Conservation (phyloP, 2,888 invertebrate species). For the Calliphora vomitoria region DNA sequence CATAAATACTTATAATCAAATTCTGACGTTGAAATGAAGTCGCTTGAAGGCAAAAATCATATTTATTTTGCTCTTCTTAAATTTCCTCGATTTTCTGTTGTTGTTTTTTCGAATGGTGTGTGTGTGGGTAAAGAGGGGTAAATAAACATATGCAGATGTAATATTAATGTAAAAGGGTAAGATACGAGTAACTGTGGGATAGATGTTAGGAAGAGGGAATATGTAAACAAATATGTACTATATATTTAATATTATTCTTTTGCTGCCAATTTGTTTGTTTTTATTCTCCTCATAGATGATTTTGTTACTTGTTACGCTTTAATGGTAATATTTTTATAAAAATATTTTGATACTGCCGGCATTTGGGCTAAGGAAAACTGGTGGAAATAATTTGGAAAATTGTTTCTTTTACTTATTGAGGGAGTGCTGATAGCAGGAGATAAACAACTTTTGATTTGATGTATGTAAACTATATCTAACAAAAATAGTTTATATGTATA, state of each 20-base stretch:
- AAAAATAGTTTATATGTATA: too few species aligned
- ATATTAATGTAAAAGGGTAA: conserved; percentile 21
- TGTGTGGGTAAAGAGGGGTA: background rate
- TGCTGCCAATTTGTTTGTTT: conserved; percentile 20
- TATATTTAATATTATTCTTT: background rate
- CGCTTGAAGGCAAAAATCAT: conserved; percentile 40
- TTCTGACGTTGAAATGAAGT: conserved; percentile 44
- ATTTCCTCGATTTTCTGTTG: conserved; percentile 23
- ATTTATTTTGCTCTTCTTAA: conserved; percentile 39
- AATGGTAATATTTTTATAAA: background rate
- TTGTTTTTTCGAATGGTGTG: background rate
- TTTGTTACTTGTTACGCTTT: background rate
- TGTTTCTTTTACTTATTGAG: background rate
- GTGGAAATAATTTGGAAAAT: conserved; percentile 14
- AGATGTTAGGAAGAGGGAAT: background rate
- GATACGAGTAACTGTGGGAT: background rate
- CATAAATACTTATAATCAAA: conserved; percentile 57
- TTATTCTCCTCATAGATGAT: background rate
- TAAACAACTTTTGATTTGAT: background rate
- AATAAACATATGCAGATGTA: conserved; percentile 25
- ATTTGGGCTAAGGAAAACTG: background rate
- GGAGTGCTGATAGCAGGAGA: background rate
- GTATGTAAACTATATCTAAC: too few species aligned
- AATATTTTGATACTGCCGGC: conserved; percentile 30
- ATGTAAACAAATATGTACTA: background rate